A percentile compares a stretch with the other conserved stretches of the same genome.
phyloP scores from a whole-genome alignment of 2,113 vertebrate genomes.

The Gnathonemus longibarbis region DNA sequence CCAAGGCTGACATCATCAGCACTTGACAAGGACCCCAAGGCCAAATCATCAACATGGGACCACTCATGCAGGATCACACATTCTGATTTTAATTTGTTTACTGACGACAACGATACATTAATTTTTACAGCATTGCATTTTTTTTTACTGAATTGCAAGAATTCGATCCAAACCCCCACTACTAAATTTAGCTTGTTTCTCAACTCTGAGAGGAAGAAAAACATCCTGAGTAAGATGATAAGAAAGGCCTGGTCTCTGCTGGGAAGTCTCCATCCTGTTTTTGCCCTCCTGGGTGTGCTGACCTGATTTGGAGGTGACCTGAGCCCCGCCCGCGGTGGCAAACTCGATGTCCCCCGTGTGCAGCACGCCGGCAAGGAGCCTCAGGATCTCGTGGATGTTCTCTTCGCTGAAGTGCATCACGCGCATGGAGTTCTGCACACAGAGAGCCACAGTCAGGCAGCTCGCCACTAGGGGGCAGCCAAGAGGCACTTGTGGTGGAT shows the following conservation, averaged over 20 bases:
- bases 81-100: neutral
- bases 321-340: conserved; percentile 90
- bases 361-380: conserved; percentile 82
- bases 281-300: conserved; percentile 15
- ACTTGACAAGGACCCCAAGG: neutral
- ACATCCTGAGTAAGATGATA: neutral
- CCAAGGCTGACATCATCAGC: neutral
- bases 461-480: neutral
- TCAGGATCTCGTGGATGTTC: conserved; percentile 75
- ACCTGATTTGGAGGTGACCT: conserved; percentile 90
- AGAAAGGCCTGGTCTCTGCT: neutral
- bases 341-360: conserved; percentile 89
- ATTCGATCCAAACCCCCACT: neutral
- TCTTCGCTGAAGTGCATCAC: conserved; percentile 89
- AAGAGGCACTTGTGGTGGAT: neutral
- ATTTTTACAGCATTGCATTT: neutral
- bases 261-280: neutral
- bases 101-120: neutral
- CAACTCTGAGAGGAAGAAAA: neutral
- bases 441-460: neutral
- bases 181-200: neutral
- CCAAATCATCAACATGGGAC: neutral
- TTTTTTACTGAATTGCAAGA: neutral
- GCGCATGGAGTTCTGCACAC: conserved; percentile 75
- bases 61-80: neutral